Evolutionary conservation across 2,888 invertebrate genomes (phyloP), one percentile per base, ranked within the genome.

Genomic region (Lasioglossum marginatum): DNA sequence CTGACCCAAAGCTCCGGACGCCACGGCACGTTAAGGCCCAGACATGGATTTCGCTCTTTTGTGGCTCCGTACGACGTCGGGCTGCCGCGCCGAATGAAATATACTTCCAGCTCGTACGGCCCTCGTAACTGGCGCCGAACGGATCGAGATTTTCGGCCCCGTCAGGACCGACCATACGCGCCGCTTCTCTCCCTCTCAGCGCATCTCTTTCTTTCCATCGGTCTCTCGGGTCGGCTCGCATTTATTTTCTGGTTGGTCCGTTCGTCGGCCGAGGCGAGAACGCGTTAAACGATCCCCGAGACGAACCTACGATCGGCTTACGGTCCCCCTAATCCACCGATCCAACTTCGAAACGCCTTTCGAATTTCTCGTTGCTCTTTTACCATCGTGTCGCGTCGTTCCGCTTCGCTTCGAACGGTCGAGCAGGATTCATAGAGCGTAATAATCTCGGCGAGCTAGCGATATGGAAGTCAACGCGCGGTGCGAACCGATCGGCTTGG

Each of bases 21-120:
- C 89, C 89, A 91, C 91, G 91, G 88, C 89, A 88, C 87, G 93
- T 94, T 93, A 93, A 92, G 90, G 85, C 89, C 92, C 91, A 93
- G 93, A 92, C 93, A 88, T 88, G 91, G 87, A 92, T 92, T 92
- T 93, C 90, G 93, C 92, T 92, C 92, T 93, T 93, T 93, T 91
- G 92, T 91, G 91, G 91, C 91, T 91, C 91, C 92, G 84, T 79
- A 75, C 77, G 79, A 79, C 81, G 88, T 74, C 76, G 68, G 82
- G 34, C 79, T 71, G 77, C 87, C 91, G 89, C 73, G 77, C 87
- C 91, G 89, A 92, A 92, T 92, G 91, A 93, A 93, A 93, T 93
- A 93, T 93, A 90, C 83, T 89, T 87, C 87, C 71, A 87, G 48
- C 81, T 79, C 66, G 81, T 68, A 77, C 71, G 85, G 76, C 76